phyloP scores from a whole-genome alignment of 1,140 invertebrate genomes.

The Drosophila funebris region DNA sequence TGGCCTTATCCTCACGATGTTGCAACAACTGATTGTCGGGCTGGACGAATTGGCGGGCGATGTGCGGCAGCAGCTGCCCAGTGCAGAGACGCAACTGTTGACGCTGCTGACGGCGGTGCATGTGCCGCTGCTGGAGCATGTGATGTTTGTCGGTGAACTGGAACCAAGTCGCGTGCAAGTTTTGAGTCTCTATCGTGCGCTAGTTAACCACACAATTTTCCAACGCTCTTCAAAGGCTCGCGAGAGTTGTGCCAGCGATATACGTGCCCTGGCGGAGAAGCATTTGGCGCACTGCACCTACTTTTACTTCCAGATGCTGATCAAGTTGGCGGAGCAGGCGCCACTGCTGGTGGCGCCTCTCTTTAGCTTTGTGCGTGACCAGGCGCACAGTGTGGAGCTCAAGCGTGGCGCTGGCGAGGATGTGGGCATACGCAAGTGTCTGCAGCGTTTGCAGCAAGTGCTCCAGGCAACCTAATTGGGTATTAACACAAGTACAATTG shows the following conservation, averaged over 20 bases:
- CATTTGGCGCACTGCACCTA: slow-evolving; percentile 81
- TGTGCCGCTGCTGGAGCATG: slow-evolving; percentile 66
- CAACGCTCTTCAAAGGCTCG: slow-evolving; percentile 10
- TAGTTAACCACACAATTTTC: slow-evolving; percentile 41
- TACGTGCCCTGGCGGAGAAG: slow-evolving; percentile 68
- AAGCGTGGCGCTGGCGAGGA: slow-evolving; percentile 81
- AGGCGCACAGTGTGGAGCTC: slow-evolving; percentile 67
- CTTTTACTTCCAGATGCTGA: slow-evolving; percentile 79
- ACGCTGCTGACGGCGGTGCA: slow-evolving; percentile 55
- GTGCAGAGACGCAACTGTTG: slow-evolving; percentile 41
- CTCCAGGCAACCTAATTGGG: slow-evolving; percentile 2
- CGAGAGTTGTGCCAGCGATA: slow-evolving; percentile 37
- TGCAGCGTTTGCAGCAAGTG: slow-evolving; percentile 59
- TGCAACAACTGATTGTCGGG: slow-evolving; percentile 61
- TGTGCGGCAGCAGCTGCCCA: neutral
- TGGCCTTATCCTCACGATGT: slow-evolving; percentile 57
- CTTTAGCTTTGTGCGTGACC: slow-evolving; percentile 45
- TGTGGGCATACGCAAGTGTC: slow-evolving; percentile 73
- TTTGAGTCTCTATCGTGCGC: slow-evolving; percentile 50
- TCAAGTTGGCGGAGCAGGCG: slow-evolving; percentile 61
- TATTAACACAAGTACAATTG: too few species aligned
- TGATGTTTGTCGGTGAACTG: slow-evolving; percentile 81
- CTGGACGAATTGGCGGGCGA: neutral
- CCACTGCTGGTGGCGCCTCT: slow-evolving; percentile 41
- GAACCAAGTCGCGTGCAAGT: slow-evolving; percentile 66